Evolutionary conservation across 2,113 vertebrate genomes (phyloP).

Genomic region (Fulica atra): DNA sequence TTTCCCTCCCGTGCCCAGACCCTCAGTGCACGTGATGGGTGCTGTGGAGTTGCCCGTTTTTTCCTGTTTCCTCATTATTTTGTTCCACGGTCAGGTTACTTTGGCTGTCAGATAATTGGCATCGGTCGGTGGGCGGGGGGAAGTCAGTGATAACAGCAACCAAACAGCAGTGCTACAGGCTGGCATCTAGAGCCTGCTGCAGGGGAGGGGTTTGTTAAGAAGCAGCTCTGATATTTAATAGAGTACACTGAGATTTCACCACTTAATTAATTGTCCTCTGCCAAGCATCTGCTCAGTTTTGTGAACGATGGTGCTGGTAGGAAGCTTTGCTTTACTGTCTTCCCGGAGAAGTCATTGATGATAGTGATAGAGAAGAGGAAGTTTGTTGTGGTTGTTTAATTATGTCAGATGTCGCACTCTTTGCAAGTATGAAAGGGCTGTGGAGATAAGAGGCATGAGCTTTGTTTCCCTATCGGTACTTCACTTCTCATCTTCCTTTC

Average conservation of each 20-base stretch:
- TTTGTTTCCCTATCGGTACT: neutral
- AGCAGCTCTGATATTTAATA: neutral
- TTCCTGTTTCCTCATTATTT: neutral
- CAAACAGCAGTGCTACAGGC: neutral
- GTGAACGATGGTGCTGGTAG: neutral
- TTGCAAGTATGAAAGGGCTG: slow-evolving; percentile 3
- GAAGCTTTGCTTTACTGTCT: neutral
- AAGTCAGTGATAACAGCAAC: neutral
- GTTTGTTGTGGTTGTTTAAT: slow-evolving; percentile 29
- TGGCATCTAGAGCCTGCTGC: neutral
- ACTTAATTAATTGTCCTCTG: slow-evolving; percentile 3
- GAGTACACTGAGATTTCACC: neutral
- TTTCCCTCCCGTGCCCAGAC: neutral
- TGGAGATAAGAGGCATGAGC: neutral
- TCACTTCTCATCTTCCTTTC: slow-evolving; percentile 42
- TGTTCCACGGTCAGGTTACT: neutral
- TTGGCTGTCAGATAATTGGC: neutral
- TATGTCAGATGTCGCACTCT: neutral
- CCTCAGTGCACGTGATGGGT: neutral
- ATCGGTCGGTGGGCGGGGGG: neutral
- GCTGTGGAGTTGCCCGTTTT: neutral
- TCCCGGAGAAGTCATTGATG: neutral
- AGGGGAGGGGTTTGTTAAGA: neutral
- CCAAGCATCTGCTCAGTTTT: neutral
- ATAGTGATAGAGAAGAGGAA: neutral